Percentiles rank a stretch among this genome's conserved stretches.
Conservation (phyloP, 1,140 invertebrate genomes). For the Procambarus virginalis region DNA sequence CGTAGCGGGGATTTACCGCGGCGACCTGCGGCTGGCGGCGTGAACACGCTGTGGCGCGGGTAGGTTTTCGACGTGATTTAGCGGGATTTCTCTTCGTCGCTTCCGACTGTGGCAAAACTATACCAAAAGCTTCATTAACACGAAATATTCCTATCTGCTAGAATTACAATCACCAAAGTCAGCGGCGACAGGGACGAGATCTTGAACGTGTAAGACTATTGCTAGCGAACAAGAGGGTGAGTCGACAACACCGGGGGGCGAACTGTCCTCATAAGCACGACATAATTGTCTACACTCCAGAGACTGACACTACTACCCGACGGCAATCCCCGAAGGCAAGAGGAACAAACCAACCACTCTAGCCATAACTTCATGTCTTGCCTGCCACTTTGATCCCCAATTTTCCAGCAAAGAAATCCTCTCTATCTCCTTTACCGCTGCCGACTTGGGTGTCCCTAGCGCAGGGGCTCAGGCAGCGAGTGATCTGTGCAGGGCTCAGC, state of each 20-base stretch:
- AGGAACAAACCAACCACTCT: slow-evolving; percentile 17
- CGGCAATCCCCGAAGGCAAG: slow-evolving; percentile 16
- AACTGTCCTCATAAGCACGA: too few species aligned
- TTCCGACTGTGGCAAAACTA: too few species aligned
- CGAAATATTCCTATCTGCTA: too few species aligned
- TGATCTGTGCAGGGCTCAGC: slow-evolving; percentile 31
- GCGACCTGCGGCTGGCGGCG: slow-evolving; percentile 9
- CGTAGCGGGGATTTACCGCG: background rate
- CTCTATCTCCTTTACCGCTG: slow-evolving; percentile 28
- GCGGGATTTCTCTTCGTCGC: background rate
- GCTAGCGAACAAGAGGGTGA: too few species aligned
- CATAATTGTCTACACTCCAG: too few species aligned
- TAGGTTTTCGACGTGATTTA: background rate
- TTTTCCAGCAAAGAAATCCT: slow-evolving; percentile 49
- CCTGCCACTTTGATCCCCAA: slow-evolving; percentile 43
- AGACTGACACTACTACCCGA: slow-evolving; percentile 9
- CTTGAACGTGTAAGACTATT: too few species aligned
- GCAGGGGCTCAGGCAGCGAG: background rate
- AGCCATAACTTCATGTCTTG: slow-evolving; percentile 58
- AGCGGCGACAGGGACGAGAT: too few species aligned
- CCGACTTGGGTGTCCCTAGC: slow-evolving; percentile 4
- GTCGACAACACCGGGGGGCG: too few species aligned
- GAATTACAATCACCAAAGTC: too few species aligned
- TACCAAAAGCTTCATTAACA: too few species aligned
- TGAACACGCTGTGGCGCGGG: slow-evolving; percentile 8